These are phyloP conservation scores for Drosophila willistoni DNA, from an alignment of 1,140 invertebrate genomes.

Conservation along the genomic window DNA sequence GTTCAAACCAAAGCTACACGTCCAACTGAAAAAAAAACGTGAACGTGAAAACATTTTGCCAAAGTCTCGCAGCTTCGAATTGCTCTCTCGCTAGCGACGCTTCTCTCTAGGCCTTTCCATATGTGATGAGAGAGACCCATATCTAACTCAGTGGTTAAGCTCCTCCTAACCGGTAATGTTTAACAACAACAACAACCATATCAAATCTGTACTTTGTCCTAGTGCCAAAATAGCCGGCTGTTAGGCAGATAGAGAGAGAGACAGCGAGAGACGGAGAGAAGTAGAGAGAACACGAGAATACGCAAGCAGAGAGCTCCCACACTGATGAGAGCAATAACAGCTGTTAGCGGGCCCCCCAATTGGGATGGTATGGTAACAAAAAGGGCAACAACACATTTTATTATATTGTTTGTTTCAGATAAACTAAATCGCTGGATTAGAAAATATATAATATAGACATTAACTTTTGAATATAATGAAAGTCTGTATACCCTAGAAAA, in stretches of 20 bases:
- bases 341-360: slow-evolving; percentile 49
- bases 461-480: slow-evolving; percentile 27
- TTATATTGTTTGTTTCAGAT: background rate
- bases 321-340: slow-evolving; percentile 38
- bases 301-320: background rate
- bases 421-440: slow-evolving; percentile 5
- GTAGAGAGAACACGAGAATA: slow-evolving; percentile 11
- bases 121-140: slow-evolving; percentile 30
- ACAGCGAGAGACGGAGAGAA: background rate
- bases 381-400: background rate
- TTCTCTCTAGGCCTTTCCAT: slow-evolving; percentile 42
- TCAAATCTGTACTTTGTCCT: slow-evolving; percentile 64
- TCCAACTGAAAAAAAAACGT: slow-evolving; percentile 70
- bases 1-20: slow-evolving; percentile 70
- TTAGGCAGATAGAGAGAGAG: background rate
- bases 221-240: slow-evolving; percentile 37
- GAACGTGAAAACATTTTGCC: slow-evolving; percentile 66
- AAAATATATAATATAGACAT: slow-evolving; percentile 2
- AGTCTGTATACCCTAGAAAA: slow-evolving; percentile 21
- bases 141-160: slow-evolving; percentile 2
- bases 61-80: slow-evolving; percentile 39
- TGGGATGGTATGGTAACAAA: slow-evolving; percentile 1
- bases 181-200: slow-evolving; percentile 50
- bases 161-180: slow-evolving; percentile 34
- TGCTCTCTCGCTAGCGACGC: background rate